Base-by-base conservation (phyloP, 2,888 invertebrate genomes). In the Crossocerus cetratus region DNA sequence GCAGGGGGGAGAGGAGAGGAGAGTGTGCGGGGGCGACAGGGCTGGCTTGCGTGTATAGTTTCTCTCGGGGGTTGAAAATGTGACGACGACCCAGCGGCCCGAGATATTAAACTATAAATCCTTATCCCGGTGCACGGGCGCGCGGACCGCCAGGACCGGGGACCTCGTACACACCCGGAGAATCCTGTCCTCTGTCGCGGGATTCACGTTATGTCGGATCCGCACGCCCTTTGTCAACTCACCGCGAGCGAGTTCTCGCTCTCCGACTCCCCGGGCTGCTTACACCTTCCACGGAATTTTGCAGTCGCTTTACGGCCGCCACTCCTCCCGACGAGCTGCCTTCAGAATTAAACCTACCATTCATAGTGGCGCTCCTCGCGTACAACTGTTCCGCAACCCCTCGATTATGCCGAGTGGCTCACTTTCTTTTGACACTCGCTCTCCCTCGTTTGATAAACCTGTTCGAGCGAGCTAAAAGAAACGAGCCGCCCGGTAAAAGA, bases 31-130 rank as follows among this genome's bases (percentile, higher is more conserved):
- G 14, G 61, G 63, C n/a, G n/a, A n/a, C n/a, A 62, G 63, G 61
- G 59, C 49, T 32, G 54, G 61, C 58, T 66, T 62, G 77, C 72
- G 75, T 72, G 80, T 82, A 85, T 83, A 86, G 85, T 81, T 80
- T 74, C 81, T 84, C 83, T 72, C 81, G 80, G 79, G 83, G 84
- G 83, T 85, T 83, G 86, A 82, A 86, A 86, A 86, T 86, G 86
- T 86, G 86, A 84, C 86, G 81, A 83, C 83, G 79, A 78, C 82
- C 83, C 81, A 77, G 81, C 83, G 81, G 81, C 86, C 86, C 87
- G 88, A 89, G 89, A 90, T 90, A 90, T 90, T 90, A 90, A 90
- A 90, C 90, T 90, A 89, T 90, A 90, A 90, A 90, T 90, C 90
- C 88, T 90, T 89, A 89, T 89, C 86, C 89, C 84, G 83, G 83